phyloP scores from a whole-genome alignment of 2,113 vertebrate species.

The Scalopus aquaticus region DNA sequence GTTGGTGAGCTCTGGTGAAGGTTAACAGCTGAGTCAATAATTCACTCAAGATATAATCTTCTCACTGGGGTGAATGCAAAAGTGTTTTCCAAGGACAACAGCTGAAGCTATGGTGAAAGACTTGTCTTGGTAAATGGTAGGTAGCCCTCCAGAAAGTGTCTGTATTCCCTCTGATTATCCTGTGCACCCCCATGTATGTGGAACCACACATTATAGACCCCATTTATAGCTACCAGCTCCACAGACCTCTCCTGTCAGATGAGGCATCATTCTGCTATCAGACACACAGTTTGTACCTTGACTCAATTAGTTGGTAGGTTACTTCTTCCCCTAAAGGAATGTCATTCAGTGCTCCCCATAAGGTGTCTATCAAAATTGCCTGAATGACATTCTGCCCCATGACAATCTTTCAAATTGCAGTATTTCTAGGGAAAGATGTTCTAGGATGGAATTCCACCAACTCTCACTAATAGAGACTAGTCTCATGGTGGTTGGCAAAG shows the following conservation, averaged over 20 bases:
- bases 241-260: too few species aligned
- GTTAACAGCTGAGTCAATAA: background rate
- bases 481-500: background rate
- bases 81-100: background rate
- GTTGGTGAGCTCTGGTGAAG: background rate
- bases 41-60: background rate
- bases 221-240: too few species aligned
- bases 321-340: background rate
- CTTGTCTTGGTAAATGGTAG: background rate
- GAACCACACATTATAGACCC: background rate
- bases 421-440: background rate
- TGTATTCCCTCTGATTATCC: background rate
- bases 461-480: background rate
- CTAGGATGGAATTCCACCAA: background rate
- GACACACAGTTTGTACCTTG: background rate
- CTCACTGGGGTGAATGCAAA: background rate
- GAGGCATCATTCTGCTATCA: background rate
- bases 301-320: background rate
- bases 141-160: background rate
- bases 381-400: background rate
- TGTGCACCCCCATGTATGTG: background rate
- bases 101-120: background rate
- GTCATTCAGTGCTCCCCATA: background rate
- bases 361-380: background rate
- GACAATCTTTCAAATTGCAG: background rate